These are phyloP conservation scores for Actinia tenebrosa DNA, from an alignment of 64 coral and sea anemone genomes.

Conservation along the genomic window DNA sequence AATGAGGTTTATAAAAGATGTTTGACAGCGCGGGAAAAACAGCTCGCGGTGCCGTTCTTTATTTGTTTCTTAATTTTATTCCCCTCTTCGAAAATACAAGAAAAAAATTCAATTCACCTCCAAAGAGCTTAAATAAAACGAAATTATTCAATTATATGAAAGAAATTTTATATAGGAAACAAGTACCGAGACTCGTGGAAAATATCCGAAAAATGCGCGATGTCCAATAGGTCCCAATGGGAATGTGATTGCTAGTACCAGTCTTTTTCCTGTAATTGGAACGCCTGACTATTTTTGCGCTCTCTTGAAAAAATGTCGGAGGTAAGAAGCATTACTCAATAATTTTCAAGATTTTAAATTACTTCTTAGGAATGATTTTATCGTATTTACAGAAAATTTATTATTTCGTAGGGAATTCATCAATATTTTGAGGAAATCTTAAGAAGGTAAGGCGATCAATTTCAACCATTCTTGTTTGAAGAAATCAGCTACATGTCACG, in stretches of 20 bases:
- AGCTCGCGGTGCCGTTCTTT: not conserved
- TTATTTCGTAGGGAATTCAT: constrained; percentile 48
- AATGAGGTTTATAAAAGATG: not conserved
- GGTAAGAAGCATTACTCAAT: not conserved
- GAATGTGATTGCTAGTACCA: not conserved
- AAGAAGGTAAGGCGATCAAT: constrained; percentile 35
- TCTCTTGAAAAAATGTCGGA: constrained; percentile 35
- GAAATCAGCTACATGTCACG: not conserved
- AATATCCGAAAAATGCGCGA: not conserved
- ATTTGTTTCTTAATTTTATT: not conserved
- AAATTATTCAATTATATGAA: too few species aligned
- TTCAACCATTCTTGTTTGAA: not conserved
- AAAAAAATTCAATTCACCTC: too few species aligned
- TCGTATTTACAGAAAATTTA: not conserved
- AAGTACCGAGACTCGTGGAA: too few species aligned
- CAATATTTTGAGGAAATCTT: constrained; percentile 73
- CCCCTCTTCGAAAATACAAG: too few species aligned
- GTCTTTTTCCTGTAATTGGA: not conserved
- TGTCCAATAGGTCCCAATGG: not conserved
- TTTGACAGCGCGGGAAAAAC: not conserved
- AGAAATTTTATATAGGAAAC: too few species aligned
- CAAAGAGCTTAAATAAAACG: too few species aligned
- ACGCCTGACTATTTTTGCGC: not conserved
- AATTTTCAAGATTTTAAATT: not conserved
- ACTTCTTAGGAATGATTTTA: not conserved